These are phyloP conservation scores for Danio aesculapii DNA, from an alignment of 2,797 vertebrate species.

Conservation along the genomic window DNA sequence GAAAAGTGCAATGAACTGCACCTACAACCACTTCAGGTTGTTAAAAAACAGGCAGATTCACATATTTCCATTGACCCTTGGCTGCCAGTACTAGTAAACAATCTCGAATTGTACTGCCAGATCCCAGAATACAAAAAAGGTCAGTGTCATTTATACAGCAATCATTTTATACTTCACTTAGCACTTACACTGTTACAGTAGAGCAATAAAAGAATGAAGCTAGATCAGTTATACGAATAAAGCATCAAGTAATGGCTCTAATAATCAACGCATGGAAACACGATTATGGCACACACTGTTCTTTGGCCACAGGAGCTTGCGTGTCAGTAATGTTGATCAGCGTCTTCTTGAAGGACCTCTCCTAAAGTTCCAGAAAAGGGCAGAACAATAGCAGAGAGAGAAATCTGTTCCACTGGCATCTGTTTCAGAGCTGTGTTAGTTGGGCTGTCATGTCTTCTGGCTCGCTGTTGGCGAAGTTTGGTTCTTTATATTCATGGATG, in stretches of 20 bases:
- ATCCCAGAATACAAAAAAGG: background rate
- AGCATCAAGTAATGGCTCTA: background rate
- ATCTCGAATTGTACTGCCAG: constrained; percentile 18
- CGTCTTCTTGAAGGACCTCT: constrained; percentile 20
- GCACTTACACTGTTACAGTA: background rate
- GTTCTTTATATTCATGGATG: constrained; percentile 1
- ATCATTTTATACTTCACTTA: background rate
- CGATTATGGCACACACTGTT: background rate
- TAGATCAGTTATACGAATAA: constrained; percentile 1
- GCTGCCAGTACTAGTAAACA: too few species aligned
- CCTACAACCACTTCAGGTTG: too few species aligned
- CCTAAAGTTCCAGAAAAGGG: background rate
- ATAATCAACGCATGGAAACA: constrained; percentile 19
- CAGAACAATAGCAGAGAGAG: background rate
- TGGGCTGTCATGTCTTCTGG: constrained; percentile 6
- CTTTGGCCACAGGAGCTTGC: background rate
- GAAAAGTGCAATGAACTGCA: too few species aligned
- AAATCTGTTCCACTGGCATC: background rate
- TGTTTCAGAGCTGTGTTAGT: constrained; percentile 20
- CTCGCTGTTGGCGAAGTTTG: constrained; percentile 7
- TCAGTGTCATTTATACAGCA: constrained; percentile 3
- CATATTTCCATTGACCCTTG: too few species aligned
- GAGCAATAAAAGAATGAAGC: background rate
- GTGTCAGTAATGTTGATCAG: constrained; percentile 14
- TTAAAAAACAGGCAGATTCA: too few species aligned